phyloP scores from a whole-genome alignment of 2,888 invertebrate genomes.

The Ochlodes sylvanus region DNA sequence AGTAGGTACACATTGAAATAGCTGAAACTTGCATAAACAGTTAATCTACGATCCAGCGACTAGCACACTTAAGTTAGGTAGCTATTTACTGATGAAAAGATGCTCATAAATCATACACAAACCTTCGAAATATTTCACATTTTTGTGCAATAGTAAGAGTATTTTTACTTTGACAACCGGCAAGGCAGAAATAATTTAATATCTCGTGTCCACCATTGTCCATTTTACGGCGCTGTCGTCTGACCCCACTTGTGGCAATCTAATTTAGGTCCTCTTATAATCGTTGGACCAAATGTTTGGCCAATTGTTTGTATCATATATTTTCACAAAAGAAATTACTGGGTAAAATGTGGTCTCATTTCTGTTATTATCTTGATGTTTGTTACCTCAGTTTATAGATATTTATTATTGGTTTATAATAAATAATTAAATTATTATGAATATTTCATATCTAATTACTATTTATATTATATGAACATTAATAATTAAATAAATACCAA shows the following conservation, averaged over 20 bases:
- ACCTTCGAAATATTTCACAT: constrained; percentile 16
- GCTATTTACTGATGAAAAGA: no score
- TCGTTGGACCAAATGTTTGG: constrained; percentile 38
- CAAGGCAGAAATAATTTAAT: constrained; percentile 63
- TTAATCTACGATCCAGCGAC: no score
- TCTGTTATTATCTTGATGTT: constrained; percentile 6
- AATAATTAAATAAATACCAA: no score
- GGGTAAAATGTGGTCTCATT: no score
- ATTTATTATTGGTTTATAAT: no score
- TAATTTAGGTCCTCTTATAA: constrained; percentile 64
- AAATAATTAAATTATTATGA: no score
- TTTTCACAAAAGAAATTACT: no score
- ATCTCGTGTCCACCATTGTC: constrained; percentile 64
- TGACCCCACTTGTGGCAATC: constrained; percentile 79
- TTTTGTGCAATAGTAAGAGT: constrained; percentile 19
- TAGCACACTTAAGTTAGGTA: no score
- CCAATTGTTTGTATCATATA: constrained; percentile 35
- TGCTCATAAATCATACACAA: not conserved
- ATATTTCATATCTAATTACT: no score
- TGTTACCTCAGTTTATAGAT: not conserved
- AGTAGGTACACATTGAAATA: no score
- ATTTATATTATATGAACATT: no score
- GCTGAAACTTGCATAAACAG: no score
- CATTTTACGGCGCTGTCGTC: constrained; percentile 61
- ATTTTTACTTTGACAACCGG: constrained; percentile 29